Evolutionary conservation across 1,140 invertebrate species (phyloP).

Genomic region (Anthonomus grandis): DNA sequence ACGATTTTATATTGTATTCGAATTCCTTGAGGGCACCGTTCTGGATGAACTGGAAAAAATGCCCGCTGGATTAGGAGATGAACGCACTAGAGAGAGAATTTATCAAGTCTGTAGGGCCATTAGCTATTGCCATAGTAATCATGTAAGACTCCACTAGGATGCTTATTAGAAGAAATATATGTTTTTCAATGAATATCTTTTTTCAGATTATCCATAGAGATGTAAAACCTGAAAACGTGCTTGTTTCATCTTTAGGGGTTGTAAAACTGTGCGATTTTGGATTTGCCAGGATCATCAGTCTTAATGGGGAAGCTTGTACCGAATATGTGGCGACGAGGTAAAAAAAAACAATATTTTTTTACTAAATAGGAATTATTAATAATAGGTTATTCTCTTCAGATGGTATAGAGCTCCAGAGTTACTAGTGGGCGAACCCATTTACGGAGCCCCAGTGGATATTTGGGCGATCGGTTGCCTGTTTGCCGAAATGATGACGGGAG

Average conservation of each 20-base stretch:
- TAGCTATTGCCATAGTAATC: slow-evolving; percentile 82
- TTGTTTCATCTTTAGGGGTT: slow-evolving; percentile 75
- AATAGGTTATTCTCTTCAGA: slow-evolving; percentile 37
- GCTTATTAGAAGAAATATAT: background rate
- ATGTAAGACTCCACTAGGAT: slow-evolving; percentile 57
- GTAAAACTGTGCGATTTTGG: slow-evolving; percentile 89
- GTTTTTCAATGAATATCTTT: background rate
- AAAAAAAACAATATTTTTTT: background rate
- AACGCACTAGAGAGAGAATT: slow-evolving; percentile 67
- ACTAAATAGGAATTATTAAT: background rate
- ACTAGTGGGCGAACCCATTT: slow-evolving; percentile 70
- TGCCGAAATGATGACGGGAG: slow-evolving; percentile 82
- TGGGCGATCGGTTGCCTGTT: slow-evolving; percentile 88
- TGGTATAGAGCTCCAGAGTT: slow-evolving; percentile 88
- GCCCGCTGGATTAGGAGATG: slow-evolving; percentile 67
- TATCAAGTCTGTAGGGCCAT: slow-evolving; percentile 81
- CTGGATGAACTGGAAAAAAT: slow-evolving; percentile 76
- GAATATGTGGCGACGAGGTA: slow-evolving; percentile 73
- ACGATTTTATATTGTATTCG: slow-evolving; percentile 84
- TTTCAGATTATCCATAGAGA: slow-evolving; percentile 84
- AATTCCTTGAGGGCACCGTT: slow-evolving; percentile 83
- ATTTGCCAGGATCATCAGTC: slow-evolving; percentile 69
- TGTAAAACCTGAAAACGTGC: slow-evolving; percentile 89
- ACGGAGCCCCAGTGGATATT: slow-evolving; percentile 76
- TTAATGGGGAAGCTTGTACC: slow-evolving; percentile 68